phyloP scores from a whole-genome alignment of 2,797 vertebrate genomes.

The Phylloscopus collybita region DNA sequence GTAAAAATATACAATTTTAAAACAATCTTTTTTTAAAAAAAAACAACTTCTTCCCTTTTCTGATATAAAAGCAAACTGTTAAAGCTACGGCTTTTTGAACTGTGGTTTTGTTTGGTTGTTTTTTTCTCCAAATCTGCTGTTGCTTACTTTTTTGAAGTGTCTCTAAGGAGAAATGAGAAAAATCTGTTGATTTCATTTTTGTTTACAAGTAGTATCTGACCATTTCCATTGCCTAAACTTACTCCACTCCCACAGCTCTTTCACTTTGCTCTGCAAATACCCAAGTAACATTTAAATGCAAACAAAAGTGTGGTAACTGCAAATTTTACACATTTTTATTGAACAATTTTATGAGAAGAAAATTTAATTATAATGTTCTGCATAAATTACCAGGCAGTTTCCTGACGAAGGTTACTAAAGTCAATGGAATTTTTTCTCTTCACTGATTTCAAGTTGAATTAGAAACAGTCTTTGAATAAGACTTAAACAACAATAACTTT shows the following conservation, averaged over 20 bases:
- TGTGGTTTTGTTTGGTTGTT: not conserved
- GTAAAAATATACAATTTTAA: not conserved
- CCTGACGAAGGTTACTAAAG: not conserved
- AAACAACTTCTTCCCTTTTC: not conserved
- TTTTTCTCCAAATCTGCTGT: not conserved
- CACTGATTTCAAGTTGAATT: constrained; percentile 22
- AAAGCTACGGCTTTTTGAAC: not conserved
- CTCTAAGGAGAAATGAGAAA: not conserved
- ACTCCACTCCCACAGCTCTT: not conserved
- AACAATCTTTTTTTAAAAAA: not conserved
- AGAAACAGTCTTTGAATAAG: constrained; percentile 2
- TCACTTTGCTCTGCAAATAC: not conserved
- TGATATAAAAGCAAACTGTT: not conserved
- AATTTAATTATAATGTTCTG: not conserved
- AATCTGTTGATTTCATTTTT: constrained; percentile 4
- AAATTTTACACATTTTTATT: not conserved
- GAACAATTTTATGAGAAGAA: not conserved
- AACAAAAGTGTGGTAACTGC: not conserved
- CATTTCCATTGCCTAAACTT: not conserved
- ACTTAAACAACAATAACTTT: not conserved
- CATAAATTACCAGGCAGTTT: not conserved
- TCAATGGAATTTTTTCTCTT: constrained; percentile 31
- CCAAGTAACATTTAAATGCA: not conserved
- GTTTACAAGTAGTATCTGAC: not conserved
- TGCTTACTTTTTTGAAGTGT: not conserved